Evolutionary conservation across 1,140 invertebrate species (phyloP), one percentile per base, ranked within the genome.

Genomic region (Octopus bimaculoides): DNA sequence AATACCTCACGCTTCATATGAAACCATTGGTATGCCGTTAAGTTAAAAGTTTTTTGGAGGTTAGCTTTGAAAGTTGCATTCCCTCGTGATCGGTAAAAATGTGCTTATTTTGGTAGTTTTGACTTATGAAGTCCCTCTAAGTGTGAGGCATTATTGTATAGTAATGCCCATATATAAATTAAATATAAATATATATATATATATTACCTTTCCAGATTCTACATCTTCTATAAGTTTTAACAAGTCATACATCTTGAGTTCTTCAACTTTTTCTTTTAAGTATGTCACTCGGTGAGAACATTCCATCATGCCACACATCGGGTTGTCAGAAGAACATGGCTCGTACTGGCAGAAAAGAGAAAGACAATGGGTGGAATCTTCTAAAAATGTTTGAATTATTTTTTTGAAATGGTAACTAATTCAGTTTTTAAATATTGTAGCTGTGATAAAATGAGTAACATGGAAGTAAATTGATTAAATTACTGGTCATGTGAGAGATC

Each of bases 221-320:
- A 81, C 73, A 56, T 82, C 80, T 4, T 80, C 69, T 66, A 82
- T 79, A 10, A 82, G 75, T 73, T 79, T 54, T 4, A 82, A 26
- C 6, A 81, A 56, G 9, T 78, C 69, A 54, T n/a, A 75, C 17
- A 79, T 81, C 6, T 75, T 54, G 4, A 84, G 56, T 76, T 87
- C 83, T n/a, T 79, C 82, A 10, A 86, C 86, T 20, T 86, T 80
- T 77, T 87, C 86, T 79, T 80, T 79, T 10, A 88, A 80, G 80
- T 86, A 86, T 8, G 84, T 86, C 55, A 83, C 82, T 9, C 78
- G 54, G 79, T 88, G 87, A 10, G 82, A 83, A 79, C 87, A 88
- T 56, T 88, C 87, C 87, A 87, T 87, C 87, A 88, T 88, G 71
- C 86, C 85, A 80, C 87, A 88, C 86, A 88, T 86, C 2, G 84